phyloP scores from a whole-genome alignment of 2,113 vertebrate genomes.

The Speoplatyrhinus poulsoni region DNA sequence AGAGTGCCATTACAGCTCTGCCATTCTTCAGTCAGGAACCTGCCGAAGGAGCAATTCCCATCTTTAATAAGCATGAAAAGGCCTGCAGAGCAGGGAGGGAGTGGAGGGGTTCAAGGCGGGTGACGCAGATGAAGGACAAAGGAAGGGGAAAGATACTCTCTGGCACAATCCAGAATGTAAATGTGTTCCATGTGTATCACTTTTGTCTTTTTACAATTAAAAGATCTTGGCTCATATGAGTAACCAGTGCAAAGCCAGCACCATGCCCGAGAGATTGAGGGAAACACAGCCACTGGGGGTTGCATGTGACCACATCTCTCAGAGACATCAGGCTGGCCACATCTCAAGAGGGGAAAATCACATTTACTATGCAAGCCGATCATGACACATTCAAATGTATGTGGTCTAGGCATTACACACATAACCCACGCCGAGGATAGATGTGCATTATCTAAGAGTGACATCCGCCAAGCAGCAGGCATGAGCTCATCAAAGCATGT shows the following conservation, averaged over 20 bases:
- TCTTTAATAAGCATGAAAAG: constrained; percentile 64
- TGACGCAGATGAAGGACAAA: constrained; percentile 35
- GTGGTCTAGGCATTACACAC: constrained; percentile 7
- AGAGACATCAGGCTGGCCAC: background rate
- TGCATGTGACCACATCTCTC: background rate
- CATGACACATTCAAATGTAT: constrained; percentile 35
- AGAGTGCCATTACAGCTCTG: constrained; percentile 46
- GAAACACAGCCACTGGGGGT: background rate
- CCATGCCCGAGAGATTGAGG: background rate
- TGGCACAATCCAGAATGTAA: constrained; percentile 9
- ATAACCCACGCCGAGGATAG: constrained; percentile 15
- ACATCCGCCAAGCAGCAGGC: constrained; percentile 17
- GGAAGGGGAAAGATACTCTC: constrained; percentile 9
- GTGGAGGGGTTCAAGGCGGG: constrained; percentile 28
- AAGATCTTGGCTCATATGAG: background rate
- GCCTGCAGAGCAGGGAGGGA: constrained; percentile 40
- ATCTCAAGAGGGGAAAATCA: background rate
- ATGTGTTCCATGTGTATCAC: background rate
- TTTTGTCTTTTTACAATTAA: background rate
- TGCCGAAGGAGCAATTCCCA: constrained; percentile 52
- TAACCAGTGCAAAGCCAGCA: background rate
- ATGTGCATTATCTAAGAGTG: constrained; percentile 24
- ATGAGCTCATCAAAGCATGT: constrained; percentile 7
- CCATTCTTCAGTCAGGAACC: constrained; percentile 42
- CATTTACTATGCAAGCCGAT: constrained; percentile 16